Base-by-base conservation (phyloP, 2,113 vertebrate genomes). In the Myotis davidii region DNA sequence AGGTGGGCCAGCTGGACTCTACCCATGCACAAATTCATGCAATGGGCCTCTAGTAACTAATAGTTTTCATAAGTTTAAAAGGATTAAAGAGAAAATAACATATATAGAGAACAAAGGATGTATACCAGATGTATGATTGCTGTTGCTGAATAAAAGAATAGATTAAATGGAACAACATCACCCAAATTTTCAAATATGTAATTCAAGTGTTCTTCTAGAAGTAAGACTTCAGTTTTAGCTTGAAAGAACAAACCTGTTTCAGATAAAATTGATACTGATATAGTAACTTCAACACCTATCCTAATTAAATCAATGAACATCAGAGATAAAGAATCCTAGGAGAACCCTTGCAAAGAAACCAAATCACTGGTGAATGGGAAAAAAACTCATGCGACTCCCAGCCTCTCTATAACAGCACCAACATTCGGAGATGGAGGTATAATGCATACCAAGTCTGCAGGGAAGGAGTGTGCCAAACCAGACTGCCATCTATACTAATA, bases 171-270 rank as follows among this genome's bases (percentile, higher is more conserved):
- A 86, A 82, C 56, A 74, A 27, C 32, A 79, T 79, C 29, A 81
- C 70, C 56, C 85, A 90, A 67, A 90, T 87, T 42, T 91, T 97
- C 83, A 94, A 74, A 91, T 61, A 81, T 79, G 73, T 90, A 59
- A 90, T 88, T 93, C 65, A 93, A 17, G 56, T 70, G 21, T 91
- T 73, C 16, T 81, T 78, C 59, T 14, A 83, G 37, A 90, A 92
- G 78, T 65, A 79, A 90, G 54, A 85, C 42, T 88, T 74, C 77
- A 85, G 74, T 59, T 89, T 74, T 59, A 84, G 52, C 45, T 83
- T 92, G 89, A 90, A 95, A 82, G 20, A 92, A 82, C 32, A 92
- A 92, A 72, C 10, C 4, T 78, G 4, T 92, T 39, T n/a, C 39
- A 67, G 37, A 69, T 56, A 83, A 86, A 83, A 92, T 11, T 14